phyloP scores from a whole-genome alignment of 2,113 vertebrate species.

The Caracal caracal region DNA sequence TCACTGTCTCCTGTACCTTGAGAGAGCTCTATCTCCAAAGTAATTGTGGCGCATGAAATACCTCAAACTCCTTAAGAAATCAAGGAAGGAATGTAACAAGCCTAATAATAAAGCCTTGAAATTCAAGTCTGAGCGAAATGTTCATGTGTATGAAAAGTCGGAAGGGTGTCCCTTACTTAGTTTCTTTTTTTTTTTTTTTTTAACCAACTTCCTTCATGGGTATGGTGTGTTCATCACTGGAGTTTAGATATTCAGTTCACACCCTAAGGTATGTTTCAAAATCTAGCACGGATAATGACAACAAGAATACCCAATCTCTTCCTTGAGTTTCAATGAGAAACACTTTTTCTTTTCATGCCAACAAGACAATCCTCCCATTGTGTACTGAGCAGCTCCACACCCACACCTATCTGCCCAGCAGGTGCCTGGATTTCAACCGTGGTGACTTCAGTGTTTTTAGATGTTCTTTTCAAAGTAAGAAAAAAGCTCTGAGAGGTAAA shows the following conservation, averaged over 20 bases:
- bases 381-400: background rate
- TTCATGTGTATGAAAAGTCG: background rate
- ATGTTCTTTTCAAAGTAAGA: conserved; percentile 45
- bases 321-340: conserved; percentile 44
- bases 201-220: background rate
- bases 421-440: conserved; percentile 11
- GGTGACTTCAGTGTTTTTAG: conserved; percentile 51
- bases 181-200: background rate
- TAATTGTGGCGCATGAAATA: background rate
- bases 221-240: background rate
- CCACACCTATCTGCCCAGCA: conserved; percentile 41
- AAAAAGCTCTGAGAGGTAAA: conserved; percentile 28
- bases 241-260: background rate
- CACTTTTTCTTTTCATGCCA: conserved; percentile 38
- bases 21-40: background rate
- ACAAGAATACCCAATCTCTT: conserved; percentile 14
- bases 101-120: background rate
- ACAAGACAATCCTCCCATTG: conserved; percentile 52
- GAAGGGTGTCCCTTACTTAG: background rate
- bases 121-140: background rate
- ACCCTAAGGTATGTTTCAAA: background rate
- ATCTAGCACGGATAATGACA: conserved; percentile 35
- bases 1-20: background rate
- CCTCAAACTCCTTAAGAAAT: background rate
- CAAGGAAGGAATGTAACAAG: background rate